Percentiles rank a stretch among this genome's conserved stretches.
Conservation (phyloP, 2,797 vertebrate species). For the Tapera naevia region DNA sequence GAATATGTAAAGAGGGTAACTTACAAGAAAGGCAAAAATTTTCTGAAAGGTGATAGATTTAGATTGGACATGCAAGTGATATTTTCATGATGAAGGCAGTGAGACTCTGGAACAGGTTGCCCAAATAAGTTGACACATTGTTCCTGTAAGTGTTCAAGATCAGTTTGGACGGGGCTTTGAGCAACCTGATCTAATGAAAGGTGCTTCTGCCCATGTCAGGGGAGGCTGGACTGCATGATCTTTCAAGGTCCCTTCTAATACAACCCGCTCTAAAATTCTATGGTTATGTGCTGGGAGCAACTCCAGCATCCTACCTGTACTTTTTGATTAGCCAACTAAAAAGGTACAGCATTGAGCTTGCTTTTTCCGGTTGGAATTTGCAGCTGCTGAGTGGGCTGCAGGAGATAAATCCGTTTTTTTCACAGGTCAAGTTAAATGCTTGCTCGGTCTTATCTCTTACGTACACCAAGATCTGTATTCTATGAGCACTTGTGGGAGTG, state of each 20-base stretch:
- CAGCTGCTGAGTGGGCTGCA: neutral
- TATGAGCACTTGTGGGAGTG: neutral
- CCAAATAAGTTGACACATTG: neutral
- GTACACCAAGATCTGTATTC: neutral
- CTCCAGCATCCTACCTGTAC: neutral
- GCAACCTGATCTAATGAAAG: neutral
- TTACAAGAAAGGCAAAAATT: neutral
- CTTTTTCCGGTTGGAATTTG: neutral
- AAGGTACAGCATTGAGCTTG: neutral
- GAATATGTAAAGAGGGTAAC: neutral
- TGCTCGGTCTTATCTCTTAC: neutral
- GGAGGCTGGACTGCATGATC: too few species aligned
- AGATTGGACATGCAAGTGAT: neutral
- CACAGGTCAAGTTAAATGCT: neutral
- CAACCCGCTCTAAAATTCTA: neutral
- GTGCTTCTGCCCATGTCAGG: neutral
- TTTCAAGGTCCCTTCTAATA: neutral
- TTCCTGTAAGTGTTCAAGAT: neutral
- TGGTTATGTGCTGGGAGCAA: neutral
- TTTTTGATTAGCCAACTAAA: neutral
- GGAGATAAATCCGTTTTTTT: neutral
- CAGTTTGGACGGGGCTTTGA: neutral
- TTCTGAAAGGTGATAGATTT: neutral
- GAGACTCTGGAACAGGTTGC: neutral
- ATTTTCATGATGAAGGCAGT: accelerated